Evolutionary conservation across 2,888 invertebrate genomes (phyloP), one percentile per base, ranked within the genome.

Genomic region (Sarcophaga variegata): DNA sequence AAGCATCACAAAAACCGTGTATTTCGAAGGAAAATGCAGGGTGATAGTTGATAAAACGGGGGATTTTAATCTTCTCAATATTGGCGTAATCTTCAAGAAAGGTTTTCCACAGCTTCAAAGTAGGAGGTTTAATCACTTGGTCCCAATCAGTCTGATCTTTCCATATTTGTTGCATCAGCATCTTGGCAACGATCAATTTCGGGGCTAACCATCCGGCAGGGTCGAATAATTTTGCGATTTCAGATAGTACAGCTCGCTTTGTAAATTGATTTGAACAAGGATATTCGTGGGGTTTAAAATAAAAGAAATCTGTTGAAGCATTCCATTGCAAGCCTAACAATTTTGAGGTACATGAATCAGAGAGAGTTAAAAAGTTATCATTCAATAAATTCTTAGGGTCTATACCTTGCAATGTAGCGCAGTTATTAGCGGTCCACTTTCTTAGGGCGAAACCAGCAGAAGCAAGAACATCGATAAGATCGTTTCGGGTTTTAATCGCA

Each of bases 1-100:
- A 81, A 4, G 83, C 66, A 54, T 85, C 83, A 54, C 83, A 81
- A 5, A 84, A 84, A 1, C 69, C 86, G 20, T 86, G 83, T 0
- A 86, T 3, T 64, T 88, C 59, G 27, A 27, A 12, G 6, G 22
- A 17, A 45, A 22, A 37, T 12, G 59, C 3, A 11, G 69, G 6
- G 49, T 12, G 14, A 72, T 17, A 4, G 6, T 72, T 12, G 14
- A 72, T 17, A 12, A 25, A 72, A 8, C 62, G 6, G 6, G 20
- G 37, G 5, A 62, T 72, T 37, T 62, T 27, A 12, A 62, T 70
- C 14, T 14, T n/a, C 12, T 49, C 62, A 11, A 72, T 72, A 14
- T 17, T 6, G 5, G 17, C 0, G 27, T 72, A 72, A 62, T 60
- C 20, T 37, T 37, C 37, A 14, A 72, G 17, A 72, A 72, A 72